phyloP scores from a whole-genome alignment of 1,140 invertebrate genomes.

The Drosophila pandora region DNA sequence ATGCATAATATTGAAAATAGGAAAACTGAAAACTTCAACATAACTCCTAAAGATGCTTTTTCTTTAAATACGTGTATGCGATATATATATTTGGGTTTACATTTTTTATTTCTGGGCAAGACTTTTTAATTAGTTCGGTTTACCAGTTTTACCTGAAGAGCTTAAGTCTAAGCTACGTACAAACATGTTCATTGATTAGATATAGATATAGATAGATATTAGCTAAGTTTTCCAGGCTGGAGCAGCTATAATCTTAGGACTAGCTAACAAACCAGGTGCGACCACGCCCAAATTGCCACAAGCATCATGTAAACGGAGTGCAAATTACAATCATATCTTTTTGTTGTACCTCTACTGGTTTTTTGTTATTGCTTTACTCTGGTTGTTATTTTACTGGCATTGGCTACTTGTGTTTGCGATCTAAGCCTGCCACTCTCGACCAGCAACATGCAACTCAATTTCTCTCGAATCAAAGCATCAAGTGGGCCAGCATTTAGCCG shows the following conservation, averaged over 20 bases:
- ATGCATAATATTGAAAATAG: conserved; percentile 22
- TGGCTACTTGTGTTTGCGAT: conserved; percentile 52
- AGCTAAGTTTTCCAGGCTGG: conserved; percentile 33
- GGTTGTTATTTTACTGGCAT: conserved; percentile 13
- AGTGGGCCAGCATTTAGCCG: conserved; percentile 27
- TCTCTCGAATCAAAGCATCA: conserved; percentile 46
- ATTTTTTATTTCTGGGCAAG: conserved; percentile 26
- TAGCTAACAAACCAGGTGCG: conserved; percentile 54
- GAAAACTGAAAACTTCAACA: conserved; percentile 4
- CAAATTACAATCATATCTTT: conserved; percentile 69
- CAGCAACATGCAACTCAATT: conserved; percentile 73
- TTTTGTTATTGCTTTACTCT: conserved; percentile 12
- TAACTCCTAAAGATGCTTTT: conserved; percentile 47
- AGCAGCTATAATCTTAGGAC: conserved; percentile 46
- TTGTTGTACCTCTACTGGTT: conserved; percentile 25
- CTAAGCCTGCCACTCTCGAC: conserved; percentile 28
- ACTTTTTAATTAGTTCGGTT: conserved; percentile 13
- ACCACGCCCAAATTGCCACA: conserved; percentile 52
- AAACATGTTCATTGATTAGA: conserved; percentile 42
- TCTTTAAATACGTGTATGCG: conserved; percentile 15
- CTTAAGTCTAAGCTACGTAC: conserved; percentile 42
- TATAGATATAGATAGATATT: conserved; percentile 33
- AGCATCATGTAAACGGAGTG: conserved; percentile 66
- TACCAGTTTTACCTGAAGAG: neutral
- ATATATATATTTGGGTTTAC: conserved; percentile 25